Base-by-base conservation (phyloP, 2,888 invertebrate species). In the Drosophila barbarae region DNA sequence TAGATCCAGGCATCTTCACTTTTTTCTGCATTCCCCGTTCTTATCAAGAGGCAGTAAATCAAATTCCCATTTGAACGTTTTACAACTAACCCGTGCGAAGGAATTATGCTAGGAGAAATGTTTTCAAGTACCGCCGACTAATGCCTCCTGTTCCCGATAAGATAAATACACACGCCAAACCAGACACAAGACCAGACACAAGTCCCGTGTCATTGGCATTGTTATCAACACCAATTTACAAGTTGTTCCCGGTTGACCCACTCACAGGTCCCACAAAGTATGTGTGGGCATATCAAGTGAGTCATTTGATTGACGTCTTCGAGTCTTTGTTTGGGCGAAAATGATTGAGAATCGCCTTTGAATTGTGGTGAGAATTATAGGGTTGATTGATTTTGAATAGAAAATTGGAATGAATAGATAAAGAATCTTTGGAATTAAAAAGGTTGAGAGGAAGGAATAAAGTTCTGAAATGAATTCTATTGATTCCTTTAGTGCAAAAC, bases 221-320 rank as follows among this genome's bases (percentile, higher is more conserved):
- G 51, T 59, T 68, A 68, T 68, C 67, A 64, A 13, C 9, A 26
- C 28, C 18, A 51, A 41, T 50, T 68, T 68, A 69, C 60, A 68
- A 68, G 54, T 69, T 50, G 38, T 28, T 50, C 44, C 23, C 34
- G 35, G 57, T 56, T 66, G 66, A 66, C 66, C 66, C 66, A 66
- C 57, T 57, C 57, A 28, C 57, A 28, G 18, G 30, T 26, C 12
- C 34, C 38, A 39, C 18, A 32, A 38, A 46, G 28, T 46, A 26
- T 32, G 36, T 53, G 30, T 53, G 30, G 42, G 8, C 21, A 21
- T 35, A 23, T 21, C 21, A 23, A 30, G 35, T 64, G 64, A 64
- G 41, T 64, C 59, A 58, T 12, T 44, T 30, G 42, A 57, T 42
- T 23, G 35, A 35, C 28, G 38, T 13, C 41, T 58, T 13, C 9